Base-by-base conservation (phyloP, 2,888 invertebrate genomes). In the Liodrosophila aerea region DNA sequence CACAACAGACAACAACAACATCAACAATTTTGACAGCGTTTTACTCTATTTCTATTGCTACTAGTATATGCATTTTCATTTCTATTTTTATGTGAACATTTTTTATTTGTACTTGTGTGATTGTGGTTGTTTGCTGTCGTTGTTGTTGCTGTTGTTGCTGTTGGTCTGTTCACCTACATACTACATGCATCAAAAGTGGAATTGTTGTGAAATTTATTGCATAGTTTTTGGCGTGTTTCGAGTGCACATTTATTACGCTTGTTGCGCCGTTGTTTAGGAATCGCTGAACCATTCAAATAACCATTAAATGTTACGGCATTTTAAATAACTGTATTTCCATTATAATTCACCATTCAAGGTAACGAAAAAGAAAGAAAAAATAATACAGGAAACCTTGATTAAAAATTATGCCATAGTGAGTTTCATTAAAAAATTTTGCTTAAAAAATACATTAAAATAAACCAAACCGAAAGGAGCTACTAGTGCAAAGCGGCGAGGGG, bases 121-220 rank as follows among this genome's bases (percentile, higher is more conserved):
- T 36, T 43, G 15, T 22, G 27, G 60, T 49, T 44, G 56, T n/a
- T n/a, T n/a, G n/a, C n/a, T n/a, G n/a, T n/a, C n/a, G n/a, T n/a
- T n/a, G n/a, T n/a, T n/a, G n/a, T n/a, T n/a, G n/a, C n/a, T n/a
- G n/a, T n/a, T n/a, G n/a, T n/a, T n/a, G n/a, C n/a, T 41, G 57
- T 52, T 8, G 53, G 50, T 33, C 54, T 40, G 59, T 73, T 70
- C 71, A 81, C 82, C 83, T 82, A 86, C 22, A 22, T 22, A 5
- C 22, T 5, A 22, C 78, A 86, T 75, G 80, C 78, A 86, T 82
- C 78, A 86, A 73, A 75, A 66, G 82, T 76, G 85, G 22, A 22
- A 84, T 87, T 86, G 87, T 86, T 87, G 80, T 68, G 64, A 77
- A 87, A 85, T 85, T 80, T 80, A 87, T 87, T 85, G 86, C 87